A percentile compares a stretch with the other conserved stretches of the same genome.
These are phyloP conservation scores for Hyposmocoma kahamanoa DNA, from an alignment of 1,140 invertebrate genomes.

Conservation along the genomic window DNA sequence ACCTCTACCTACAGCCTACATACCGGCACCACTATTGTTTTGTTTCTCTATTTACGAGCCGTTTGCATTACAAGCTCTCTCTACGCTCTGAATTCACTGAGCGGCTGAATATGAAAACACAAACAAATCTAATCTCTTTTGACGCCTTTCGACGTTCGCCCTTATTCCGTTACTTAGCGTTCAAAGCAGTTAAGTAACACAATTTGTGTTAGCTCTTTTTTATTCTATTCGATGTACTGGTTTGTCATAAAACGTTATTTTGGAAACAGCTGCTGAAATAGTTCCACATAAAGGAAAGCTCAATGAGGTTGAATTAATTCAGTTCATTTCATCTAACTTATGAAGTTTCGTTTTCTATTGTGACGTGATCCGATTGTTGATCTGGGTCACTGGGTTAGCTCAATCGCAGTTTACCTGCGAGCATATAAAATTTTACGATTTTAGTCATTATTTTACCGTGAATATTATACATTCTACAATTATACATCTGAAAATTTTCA, in stretches of 20 bases:
- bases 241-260: no score
- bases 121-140: background rate
- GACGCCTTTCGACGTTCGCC: no score
- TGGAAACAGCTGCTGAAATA: background rate
- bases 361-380: background rate
- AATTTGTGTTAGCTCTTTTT: no score
- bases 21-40: constrained; percentile 7
- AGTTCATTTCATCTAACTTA: background rate
- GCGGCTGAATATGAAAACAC: background rate
- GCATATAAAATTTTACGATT: background rate
- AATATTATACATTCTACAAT: background rate
- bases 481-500: background rate
- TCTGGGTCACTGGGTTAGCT: background rate
- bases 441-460: background rate
- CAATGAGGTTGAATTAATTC: no score
- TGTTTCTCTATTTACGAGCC: constrained; percentile 6
- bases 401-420: background rate
- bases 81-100: constrained; percentile 1
- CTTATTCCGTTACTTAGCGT: no score
- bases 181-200: no score
- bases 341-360: background rate
- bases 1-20: constrained; percentile 27
- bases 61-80: constrained; percentile 5
- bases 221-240: no score
- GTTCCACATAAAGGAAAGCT: background rate